Evolutionary conservation across 1,140 invertebrate genomes (phyloP).

Genomic region (Drosophila teissieri): DNA sequence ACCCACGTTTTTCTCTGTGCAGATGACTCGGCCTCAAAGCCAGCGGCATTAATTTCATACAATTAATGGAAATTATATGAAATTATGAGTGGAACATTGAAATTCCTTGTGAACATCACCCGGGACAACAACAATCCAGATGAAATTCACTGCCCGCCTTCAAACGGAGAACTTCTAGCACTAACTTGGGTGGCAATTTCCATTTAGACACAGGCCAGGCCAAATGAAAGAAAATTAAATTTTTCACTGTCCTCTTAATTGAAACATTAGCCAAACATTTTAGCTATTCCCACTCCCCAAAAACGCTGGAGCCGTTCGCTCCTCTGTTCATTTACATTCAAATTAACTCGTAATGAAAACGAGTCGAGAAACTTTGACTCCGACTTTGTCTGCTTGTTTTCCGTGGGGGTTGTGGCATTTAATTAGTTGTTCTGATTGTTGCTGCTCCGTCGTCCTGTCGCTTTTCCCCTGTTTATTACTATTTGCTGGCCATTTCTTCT

Average conservation of each 20-base stretch:
- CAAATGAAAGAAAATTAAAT: constrained; percentile 84
- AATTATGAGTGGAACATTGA: constrained; percentile 82
- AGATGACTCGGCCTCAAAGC: constrained; percentile 16
- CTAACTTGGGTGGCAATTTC: constrained; percentile 64
- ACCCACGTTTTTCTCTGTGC: constrained; percentile 2
- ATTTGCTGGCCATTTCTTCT: constrained; percentile 68
- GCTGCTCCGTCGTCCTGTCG: constrained; percentile 3
- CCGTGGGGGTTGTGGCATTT: constrained; percentile 72
- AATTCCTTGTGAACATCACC: constrained; percentile 81
- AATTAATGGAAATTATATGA: constrained; percentile 81
- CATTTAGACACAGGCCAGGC: constrained; percentile 51
- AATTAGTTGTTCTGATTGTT: constrained; percentile 78
- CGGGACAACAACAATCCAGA: constrained; percentile 64
- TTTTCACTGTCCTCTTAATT: constrained; percentile 82
- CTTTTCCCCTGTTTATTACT: constrained; percentile 43
- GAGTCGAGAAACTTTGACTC: constrained; percentile 73
- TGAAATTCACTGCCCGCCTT: constrained; percentile 37
- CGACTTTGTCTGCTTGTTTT: constrained; percentile 41
- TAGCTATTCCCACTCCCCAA: constrained; percentile 39
- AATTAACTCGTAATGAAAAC: constrained; percentile 84
- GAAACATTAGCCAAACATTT: constrained; percentile 84
- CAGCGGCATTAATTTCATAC: constrained; percentile 76
- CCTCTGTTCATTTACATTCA: constrained; percentile 82
- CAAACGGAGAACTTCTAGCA: constrained; percentile 33
- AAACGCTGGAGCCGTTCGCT: neutral